Conservation (phyloP, 30 jellyfish, hydroid and myxozoan species). For the Hydractinia echinata region DNA sequence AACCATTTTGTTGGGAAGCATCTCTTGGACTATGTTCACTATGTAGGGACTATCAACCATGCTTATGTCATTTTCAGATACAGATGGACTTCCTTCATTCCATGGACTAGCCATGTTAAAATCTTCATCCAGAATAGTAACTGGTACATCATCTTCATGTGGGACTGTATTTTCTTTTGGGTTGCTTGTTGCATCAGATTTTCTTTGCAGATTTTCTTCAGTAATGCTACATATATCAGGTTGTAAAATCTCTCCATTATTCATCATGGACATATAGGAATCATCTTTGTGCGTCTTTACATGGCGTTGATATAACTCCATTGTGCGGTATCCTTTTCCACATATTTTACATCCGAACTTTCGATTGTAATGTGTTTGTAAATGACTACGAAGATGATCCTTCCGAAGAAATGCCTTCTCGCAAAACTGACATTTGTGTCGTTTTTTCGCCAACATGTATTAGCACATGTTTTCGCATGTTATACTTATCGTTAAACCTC, state of each 20-base stretch:
- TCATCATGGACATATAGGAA: neutral
- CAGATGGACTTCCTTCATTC: constrained; percentile 26
- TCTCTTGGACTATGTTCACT: neutral
- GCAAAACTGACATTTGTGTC: constrained; percentile 43
- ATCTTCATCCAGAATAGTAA: constrained; percentile 27
- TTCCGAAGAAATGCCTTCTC: constrained; percentile 43
- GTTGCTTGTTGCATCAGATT: neutral
- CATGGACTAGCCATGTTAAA: constrained; percentile 1
- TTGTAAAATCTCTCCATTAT: constrained; percentile 20
- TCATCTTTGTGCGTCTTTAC: constrained; percentile 35
- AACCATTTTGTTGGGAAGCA: too few relatives aligned
- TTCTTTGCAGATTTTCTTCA: neutral
- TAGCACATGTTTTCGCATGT: constrained; percentile 44
- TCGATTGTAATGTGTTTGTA: constrained; percentile 42
- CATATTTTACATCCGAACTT: constrained; percentile 40
- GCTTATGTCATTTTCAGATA: constrained; percentile 3
- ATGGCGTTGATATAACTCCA: constrained; percentile 32
- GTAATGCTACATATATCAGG: neutral
- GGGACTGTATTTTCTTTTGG: neutral
- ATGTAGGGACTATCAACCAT: constrained; percentile 11
- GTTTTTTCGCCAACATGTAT: constrained; percentile 51
- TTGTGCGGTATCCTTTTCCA: constrained; percentile 38
- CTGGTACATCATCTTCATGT: constrained; percentile 23
- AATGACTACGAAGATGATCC: constrained; percentile 40
- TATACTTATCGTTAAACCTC: constrained; percentile 34